Evolutionary conservation across 2,113 vertebrate species (phyloP).

Genomic region (Percina caprodes): DNA sequence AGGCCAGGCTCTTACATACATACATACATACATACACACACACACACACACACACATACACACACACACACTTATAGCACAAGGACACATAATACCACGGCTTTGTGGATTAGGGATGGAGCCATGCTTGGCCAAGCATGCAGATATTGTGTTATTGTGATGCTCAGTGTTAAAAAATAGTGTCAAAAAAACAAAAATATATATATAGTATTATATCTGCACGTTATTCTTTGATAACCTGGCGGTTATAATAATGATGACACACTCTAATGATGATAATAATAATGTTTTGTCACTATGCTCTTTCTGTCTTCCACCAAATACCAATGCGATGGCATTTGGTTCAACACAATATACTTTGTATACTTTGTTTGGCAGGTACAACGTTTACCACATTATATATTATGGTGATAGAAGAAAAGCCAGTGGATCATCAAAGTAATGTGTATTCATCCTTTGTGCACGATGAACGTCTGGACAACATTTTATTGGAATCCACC

Average conservation of each 20-base stretch:
- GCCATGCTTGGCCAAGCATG: constrained; percentile 36
- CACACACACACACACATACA: constrained; percentile 16
- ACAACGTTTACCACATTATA: background rate
- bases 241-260: too few relatives aligned
- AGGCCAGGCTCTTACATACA: constrained; percentile 44
- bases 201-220: background rate
- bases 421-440: background rate
- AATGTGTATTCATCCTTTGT: background rate
- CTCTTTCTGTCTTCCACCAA: background rate
- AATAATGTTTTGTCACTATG: background rate
- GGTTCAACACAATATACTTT: background rate
- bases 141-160: constrained; percentile 15
- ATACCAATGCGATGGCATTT: background rate
- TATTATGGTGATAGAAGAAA: background rate
- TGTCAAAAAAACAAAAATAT: constrained; percentile 7
- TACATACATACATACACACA: constrained; percentile 9
- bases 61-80: constrained; percentile 45
- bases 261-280: too few relatives aligned
- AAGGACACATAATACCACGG: constrained; percentile 53
- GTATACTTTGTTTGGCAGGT: background rate
- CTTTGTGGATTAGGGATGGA: constrained; percentile 30
- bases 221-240: background rate
- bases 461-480: background rate
- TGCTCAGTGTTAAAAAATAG: background rate
- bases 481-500: background rate